Evolutionary conservation across 2,888 invertebrate species (phyloP), one percentile per base, ranked within the genome.

Genomic region (Morpho helenor): DNA sequence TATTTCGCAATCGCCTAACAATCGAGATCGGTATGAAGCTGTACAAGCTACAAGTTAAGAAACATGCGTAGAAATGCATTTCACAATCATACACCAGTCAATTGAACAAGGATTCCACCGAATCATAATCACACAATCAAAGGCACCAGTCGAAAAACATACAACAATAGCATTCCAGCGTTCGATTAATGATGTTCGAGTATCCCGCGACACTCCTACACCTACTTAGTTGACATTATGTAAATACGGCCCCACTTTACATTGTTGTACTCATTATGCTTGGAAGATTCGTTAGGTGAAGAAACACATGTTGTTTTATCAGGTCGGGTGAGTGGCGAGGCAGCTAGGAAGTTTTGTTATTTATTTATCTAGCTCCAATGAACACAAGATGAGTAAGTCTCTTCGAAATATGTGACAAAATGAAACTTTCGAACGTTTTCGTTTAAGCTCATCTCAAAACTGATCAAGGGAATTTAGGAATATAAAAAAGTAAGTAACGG

Each of bases 261-360:
- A 87, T 87, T 89, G 88, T 87, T 76, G 82, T 84, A 79, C 86
- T 90, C 87, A 90, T 88, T 90, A 89, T 89, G 79, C 85, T 67
- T 73, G 75, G 84, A 82, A 87, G 90, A 89, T 88, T 89, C 88
- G 89, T 88, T 88, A 90, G 89, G 90, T 89, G 90, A 90, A 88
- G 89, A 89, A 90, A 90, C 90, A 90, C 78, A 84, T 90, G 90
- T 90, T 88, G 89, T 88, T 87, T 88, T 89, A 89, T 88, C 82
- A 73, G 74, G 74, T 72, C 72, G 72, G 59, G 62, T 60, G 50
- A 56, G 39, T 39, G 66, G 79, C 73, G 74, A 62, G 68, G 78
- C 10, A 40, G 64, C 41, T 44, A 52, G 80, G 72, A 83, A 86
- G 79, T 82, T 55, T 51, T 58, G 46, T 23, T 43, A 43, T 43